Base-by-base conservation (phyloP, 2,113 vertebrate species). In the Leptocoma aspasia region DNA sequence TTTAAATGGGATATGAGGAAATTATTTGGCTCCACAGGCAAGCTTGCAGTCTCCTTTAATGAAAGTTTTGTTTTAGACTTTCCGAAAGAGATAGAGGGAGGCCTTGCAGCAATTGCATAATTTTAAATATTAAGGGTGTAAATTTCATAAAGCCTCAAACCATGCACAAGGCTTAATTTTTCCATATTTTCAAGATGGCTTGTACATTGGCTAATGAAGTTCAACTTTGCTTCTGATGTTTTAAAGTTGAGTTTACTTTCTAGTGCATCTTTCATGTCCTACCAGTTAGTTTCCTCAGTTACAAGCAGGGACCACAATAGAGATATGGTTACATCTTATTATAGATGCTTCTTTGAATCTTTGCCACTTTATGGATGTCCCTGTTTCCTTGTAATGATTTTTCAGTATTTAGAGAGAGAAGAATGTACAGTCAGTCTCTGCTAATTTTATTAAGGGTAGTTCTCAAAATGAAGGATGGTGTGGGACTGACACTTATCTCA, bases 81-180 rank as follows among this genome's bases (percentile, higher is more conserved):
- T 91, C 31, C 53, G 41, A 82, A 92, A 94, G 66, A 80, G 83
- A 86, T 35, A 91, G 90, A 95, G 81, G 72, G 84, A 95, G 47
- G 87, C 88, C 95, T 96, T 77, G 65, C 44, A 96, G 96, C 95
- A 82, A 83, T 65, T 93, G 91, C 88, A 96, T 96, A 93, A 91
- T 95, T 97, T 97, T 90, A 96, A 95, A 95, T 95, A 97, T 90
- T 96, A 89, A 95, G 90, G 69, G 68, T 92, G 45, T 90, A 92
- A 92, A 93, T 95, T 94, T 84, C 52, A 95, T 93, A 65, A 91
- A 88, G 80, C 94, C 91, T 94, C 88, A 95, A 97, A 94, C 78
- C 68, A 95, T 83, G 65, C 78, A 68, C 7, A 3, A 91, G 83
- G 71, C 92, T 92, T 95, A 94, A 61, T 94, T 94, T 95, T 91